Evolutionary conservation across 2,797 vertebrate species (phyloP), one percentile per base, ranked within the genome.

Genomic region (Onychomys leucogaster): DNA sequence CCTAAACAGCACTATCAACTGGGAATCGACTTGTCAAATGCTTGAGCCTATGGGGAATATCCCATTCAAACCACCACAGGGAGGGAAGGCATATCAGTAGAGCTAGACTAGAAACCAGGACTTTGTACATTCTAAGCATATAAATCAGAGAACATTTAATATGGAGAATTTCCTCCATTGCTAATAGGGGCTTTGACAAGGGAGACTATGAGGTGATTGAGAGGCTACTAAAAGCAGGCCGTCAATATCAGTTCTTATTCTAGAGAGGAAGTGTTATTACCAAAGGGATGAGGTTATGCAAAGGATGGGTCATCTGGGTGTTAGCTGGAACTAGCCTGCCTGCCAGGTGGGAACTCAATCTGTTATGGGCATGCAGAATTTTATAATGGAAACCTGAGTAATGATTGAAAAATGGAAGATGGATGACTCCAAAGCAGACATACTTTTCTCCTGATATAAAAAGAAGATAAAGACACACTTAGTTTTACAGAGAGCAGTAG

Each of bases 351-450:
- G 6, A 34, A 0, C 17, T 9, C 29, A 71, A 55, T 4, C 17
- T 43, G 21, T 49, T 10, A 2, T 12, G 8, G 25, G 23, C 67
- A 55, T 71, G 34, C 65, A 41, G 87, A 73, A 94, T 89, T 93
- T 96, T 95, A 49, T 32, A 95, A 65, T 25, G 67, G 13, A 63
- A 61, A 80, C 52, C 17, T 95, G 13, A 37, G 19, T 55, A 88
- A 27, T 37, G 55, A 77, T 59, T 37, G 63, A 86, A 83, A 61
- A 81, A 73, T 63, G 11, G 82, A 73, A 75, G 52, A 11, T 55
- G 25, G 83, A 85, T 63, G 75, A 94, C 9, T 83, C 34, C 43
- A 43, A 77, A 96, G 76, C 49, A 77, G 67, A 55, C 67, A 76
- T 57, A 6, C 14, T 43, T 84, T 84, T 57, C 59, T 83, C 46